Conservation (phyloP, 2,113 vertebrate species). For the Conger conger region DNA sequence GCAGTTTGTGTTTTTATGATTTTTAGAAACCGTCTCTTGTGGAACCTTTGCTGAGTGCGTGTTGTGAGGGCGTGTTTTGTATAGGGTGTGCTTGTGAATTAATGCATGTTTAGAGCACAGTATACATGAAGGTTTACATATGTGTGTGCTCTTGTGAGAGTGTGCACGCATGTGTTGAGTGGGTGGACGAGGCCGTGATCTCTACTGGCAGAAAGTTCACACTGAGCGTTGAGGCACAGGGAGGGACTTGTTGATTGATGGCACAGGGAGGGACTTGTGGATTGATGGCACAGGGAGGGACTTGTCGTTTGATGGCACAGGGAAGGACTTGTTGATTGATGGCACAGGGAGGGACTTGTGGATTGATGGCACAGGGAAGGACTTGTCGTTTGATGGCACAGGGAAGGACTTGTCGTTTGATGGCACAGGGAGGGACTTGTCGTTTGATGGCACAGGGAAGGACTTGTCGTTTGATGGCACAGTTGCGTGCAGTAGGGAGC, state of each 20-base stretch:
- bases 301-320: not conserved
- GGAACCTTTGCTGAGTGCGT: slow-evolving; percentile 9
- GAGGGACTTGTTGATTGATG: no score
- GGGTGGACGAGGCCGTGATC: not conserved
- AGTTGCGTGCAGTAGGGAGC: not conserved
- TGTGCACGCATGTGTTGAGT: not conserved
- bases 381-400: not conserved
- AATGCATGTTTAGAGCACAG: not conserved
- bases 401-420: no score
- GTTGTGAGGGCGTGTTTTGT: slow-evolving; percentile 7
- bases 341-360: not conserved
- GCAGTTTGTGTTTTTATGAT: no score
- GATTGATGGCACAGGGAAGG: not conserved
- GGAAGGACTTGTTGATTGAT: not conserved
- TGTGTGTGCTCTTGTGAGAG: no score
- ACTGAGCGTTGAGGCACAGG: no score
- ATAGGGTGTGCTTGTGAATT: slow-evolving; percentile 2
- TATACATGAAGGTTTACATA: no score
- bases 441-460: no score
- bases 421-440: no score
- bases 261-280: no score
- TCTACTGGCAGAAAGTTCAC: no score
- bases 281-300: no score
- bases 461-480: not conserved
- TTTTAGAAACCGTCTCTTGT: no score